Evolutionary conservation across 1,140 invertebrate species (phyloP).

Genomic region (Odontomachus brunneus): DNA sequence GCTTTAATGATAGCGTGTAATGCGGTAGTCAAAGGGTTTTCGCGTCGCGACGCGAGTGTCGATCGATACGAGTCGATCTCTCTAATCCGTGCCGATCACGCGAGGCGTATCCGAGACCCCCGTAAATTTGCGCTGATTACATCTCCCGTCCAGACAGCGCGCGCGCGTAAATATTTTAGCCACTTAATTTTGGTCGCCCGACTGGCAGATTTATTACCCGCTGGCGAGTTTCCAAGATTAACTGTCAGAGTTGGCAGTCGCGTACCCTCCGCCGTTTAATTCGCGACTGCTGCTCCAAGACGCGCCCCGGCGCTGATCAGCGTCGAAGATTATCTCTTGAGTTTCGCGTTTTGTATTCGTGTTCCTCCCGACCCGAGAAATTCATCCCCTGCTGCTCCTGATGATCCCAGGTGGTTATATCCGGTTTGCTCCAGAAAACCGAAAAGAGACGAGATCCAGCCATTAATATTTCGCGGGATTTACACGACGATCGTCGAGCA

Average conservation of each 20-base stretch:
- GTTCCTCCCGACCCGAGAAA: no score
- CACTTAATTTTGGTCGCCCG: constrained; percentile 10
- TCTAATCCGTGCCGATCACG: background rate
- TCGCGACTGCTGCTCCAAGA: constrained; percentile 8
- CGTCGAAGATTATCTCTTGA: constrained; percentile 5
- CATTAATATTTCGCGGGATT: constrained; percentile 19
- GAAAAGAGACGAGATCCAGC: no score
- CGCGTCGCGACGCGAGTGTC: constrained; percentile 7
- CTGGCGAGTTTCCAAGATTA: constrained; percentile 42
- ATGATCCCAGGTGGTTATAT: no score
- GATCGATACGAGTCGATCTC: no score
- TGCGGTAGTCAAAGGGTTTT: constrained; percentile 11
- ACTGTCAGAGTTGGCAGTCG: constrained; percentile 21
- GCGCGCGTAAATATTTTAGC: constrained; percentile 23
- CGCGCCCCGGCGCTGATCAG: background rate
- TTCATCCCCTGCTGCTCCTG: no score
- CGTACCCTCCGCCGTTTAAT: constrained; percentile 32
- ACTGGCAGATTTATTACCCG: constrained; percentile 25
- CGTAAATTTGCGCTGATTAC: constrained; percentile 5
- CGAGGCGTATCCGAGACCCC: constrained; percentile 1
- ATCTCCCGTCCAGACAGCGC: constrained; percentile 29
- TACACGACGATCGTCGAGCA: constrained; percentile 14
- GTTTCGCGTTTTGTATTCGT: background rate
- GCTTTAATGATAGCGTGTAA: background rate
- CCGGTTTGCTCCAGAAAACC: no score